Percentiles rank a stretch among this genome's conserved stretches.
These are phyloP conservation scores for Podilymbus podiceps DNA, from an alignment of 2,113 vertebrate genomes.

Conservation along the genomic window DNA sequence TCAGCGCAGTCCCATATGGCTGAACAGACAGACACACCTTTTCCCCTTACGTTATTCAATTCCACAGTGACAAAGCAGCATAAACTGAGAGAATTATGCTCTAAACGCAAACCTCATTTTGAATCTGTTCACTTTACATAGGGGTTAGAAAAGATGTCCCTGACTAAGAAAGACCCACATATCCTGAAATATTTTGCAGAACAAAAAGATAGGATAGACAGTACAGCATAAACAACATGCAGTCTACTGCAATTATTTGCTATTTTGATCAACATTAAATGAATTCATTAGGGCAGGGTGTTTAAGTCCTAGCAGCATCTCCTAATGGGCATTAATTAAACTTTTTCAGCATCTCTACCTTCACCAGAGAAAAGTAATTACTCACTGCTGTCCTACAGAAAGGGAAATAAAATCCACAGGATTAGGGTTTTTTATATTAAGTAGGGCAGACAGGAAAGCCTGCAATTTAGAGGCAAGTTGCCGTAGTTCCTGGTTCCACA, in stretches of 20 bases:
- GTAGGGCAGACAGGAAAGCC: conserved; percentile 39
- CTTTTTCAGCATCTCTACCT: conserved; percentile 26
- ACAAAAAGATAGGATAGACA: not conserved
- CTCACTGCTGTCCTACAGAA: conserved; percentile 36
- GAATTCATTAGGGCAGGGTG: too few relatives aligned
- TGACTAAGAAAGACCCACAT: not conserved
- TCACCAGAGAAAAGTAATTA: conserved; percentile 64
- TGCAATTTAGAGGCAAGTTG: not conserved
- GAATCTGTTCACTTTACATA: not conserved
- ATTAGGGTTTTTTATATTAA: conserved; percentile 39
- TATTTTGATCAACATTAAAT: not conserved
- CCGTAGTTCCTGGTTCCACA: not conserved
- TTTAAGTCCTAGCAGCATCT: conserved; percentile 17
- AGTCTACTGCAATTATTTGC: not conserved
- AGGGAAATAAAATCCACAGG: conserved; percentile 53
- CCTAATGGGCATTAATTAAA: conserved; percentile 60
- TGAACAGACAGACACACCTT: not conserved
- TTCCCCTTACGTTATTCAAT: not conserved
- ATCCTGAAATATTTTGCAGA: not conserved
- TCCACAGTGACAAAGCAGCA: not conserved
- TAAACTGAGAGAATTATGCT: not conserved
- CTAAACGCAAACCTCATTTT: not conserved
- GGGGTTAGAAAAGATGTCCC: not conserved
- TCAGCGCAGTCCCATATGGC: not conserved
- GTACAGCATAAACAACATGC: not conserved